Evolutionary conservation across 1,140 invertebrate genomes (phyloP), one percentile per base, ranked within the genome.

Genomic region (Glossosoma conforme): DNA sequence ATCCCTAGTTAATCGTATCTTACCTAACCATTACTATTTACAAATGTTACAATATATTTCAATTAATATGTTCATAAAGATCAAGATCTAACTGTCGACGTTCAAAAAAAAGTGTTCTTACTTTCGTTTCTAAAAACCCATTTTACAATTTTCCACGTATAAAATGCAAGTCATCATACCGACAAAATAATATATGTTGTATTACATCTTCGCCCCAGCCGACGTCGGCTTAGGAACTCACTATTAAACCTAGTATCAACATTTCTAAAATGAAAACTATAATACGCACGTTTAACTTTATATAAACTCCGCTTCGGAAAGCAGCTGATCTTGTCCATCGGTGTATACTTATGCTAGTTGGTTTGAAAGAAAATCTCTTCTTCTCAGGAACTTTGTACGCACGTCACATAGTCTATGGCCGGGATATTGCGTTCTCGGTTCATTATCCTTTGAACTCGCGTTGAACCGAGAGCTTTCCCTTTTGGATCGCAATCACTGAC

Each of bases 1-100:
- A n/a, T n/a, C 72, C 63, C 72, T 73, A 75, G 64, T 65, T 72
- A 72, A 74, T 75, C 72, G 74, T 75, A 75, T 74, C 72, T 74
- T 73, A 75, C 65, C 66, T 74, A 71, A 58, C 61, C 64, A 72
- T 64, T 50, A 50, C 65, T 75, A 75, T 75, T 63, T 75, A 75
- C 72, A 75, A 75, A 75, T 75, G 73, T 74, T 75, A 75, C 72
- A 75, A 45, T n/a, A n/a, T n/a, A n/a, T 59, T 72, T 75, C 64
- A 69, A 70, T n/a, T 70, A 67, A 60, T 69, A 72, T 71, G 68
- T 63, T 66, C 71, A 75, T 74, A 75, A 73, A 73, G 73, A 74
- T 75, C 73, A 73, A 75, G 53, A 74, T 68, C 70, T 66, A 68
- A 70, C 69, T 59, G 45, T 46, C 53, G 46, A 58, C 47, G 32